Evolutionary conservation across 2,888 invertebrate genomes (phyloP).

Genomic region (Zeuzera pyrina): DNA sequence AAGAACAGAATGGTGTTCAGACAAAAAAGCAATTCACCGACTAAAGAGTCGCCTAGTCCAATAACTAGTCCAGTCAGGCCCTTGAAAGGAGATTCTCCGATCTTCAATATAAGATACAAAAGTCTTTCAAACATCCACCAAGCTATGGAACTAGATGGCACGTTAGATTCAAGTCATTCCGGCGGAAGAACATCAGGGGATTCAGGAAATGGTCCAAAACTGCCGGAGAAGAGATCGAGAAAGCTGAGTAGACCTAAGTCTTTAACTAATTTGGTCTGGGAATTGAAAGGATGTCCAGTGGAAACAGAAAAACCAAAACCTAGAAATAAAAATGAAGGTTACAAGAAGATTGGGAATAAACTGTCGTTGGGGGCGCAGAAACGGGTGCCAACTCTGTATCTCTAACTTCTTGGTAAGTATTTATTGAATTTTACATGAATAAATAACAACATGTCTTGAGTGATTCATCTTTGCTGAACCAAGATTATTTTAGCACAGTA

Average conservation of each 20-base stretch:
- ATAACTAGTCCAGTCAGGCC: constrained; percentile 63
- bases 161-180: constrained; percentile 91
- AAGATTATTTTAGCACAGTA: too few relatives aligned
- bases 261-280: constrained; percentile 91
- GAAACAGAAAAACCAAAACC: constrained; percentile 64
- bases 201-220: constrained; percentile 82
- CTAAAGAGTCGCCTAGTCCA: constrained; percentile 80
- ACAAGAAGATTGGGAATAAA: constrained; percentile 68
- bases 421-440: too few relatives aligned
- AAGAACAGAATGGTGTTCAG: constrained; percentile 77
- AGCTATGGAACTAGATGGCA: constrained; percentile 84
- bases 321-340: constrained; percentile 65
- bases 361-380: constrained; percentile 68
- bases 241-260: constrained; percentile 88
- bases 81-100: constrained; percentile 81
- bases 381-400: constrained; percentile 72
- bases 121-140: constrained; percentile 81
- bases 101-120: constrained; percentile 83
- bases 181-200: constrained; percentile 90
- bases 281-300: constrained; percentile 69
- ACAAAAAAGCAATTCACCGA: constrained; percentile 81
- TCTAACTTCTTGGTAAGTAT: constrained; percentile 56
- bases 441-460: too few relatives aligned
- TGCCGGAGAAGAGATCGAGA: constrained; percentile 87
- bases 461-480: too few relatives aligned